phyloP scores from a whole-genome alignment of 2,113 vertebrate genomes.

The Oxygymnocypris stewartii region DNA sequence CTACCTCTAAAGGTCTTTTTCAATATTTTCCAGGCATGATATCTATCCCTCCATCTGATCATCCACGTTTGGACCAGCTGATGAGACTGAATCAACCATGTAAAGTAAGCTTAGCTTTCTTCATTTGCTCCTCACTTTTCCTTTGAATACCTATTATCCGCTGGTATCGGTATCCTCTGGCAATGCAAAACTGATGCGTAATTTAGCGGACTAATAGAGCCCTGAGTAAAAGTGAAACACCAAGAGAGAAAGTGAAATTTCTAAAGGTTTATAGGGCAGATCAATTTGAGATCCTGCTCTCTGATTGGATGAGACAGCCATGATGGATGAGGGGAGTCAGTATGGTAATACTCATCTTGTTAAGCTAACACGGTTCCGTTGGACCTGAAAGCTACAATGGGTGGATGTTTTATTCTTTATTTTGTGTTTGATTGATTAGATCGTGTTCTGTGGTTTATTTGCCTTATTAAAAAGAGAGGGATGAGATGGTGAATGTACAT shows the following conservation, averaged over 20 bases:
- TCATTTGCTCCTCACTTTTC: background rate
- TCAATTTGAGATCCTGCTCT: constrained; percentile 54
- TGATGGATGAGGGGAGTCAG: constrained; percentile 72
- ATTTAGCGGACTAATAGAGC: background rate
- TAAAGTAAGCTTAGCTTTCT: background rate
- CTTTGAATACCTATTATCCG: background rate
- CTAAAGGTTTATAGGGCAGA: constrained; percentile 59
- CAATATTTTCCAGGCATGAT: background rate
- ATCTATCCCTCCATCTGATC: background rate
- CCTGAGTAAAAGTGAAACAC: constrained; percentile 5
- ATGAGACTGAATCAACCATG: background rate
- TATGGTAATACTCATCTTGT: constrained; percentile 65
- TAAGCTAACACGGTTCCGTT: constrained; percentile 59
- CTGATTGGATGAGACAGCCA: constrained; percentile 60
- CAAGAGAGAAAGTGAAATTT: constrained; percentile 43
- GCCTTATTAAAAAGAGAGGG: background rate
- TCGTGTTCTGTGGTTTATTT: background rate
- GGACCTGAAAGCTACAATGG: constrained; percentile 51
- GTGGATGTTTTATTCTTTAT: background rate
- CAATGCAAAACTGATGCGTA: background rate
- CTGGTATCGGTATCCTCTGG: background rate
- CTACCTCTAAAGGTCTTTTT: background rate
- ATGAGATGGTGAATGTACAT: background rate
- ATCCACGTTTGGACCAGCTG: background rate
- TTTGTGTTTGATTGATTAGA: background rate